These are phyloP conservation scores for Aspidiotus rigidus DNA, from an alignment of 2,888 invertebrate species.

Conservation along the genomic window DNA sequence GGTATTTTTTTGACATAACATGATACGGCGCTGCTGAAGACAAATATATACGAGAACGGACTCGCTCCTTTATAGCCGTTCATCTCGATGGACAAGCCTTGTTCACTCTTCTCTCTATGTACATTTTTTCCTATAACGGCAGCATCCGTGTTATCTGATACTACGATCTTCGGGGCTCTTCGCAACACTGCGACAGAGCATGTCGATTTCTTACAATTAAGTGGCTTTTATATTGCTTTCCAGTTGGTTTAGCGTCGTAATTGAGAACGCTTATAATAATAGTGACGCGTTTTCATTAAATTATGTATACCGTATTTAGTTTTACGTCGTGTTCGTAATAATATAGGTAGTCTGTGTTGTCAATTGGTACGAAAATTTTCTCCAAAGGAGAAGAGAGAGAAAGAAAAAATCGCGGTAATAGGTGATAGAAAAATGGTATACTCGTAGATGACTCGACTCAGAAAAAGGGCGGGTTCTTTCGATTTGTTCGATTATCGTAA, in stretches of 20 bases:
- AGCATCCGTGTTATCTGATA: conserved; percentile 23
- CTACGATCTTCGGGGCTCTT: conserved; percentile 25
- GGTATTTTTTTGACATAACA: conserved; percentile 32
- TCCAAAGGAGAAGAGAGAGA: too few relatives aligned
- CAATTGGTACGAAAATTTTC: too few relatives aligned
- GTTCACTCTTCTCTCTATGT: conserved; percentile 7
- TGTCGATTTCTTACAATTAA: conserved; percentile 31
- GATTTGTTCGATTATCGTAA: too few relatives aligned
- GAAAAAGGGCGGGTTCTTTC: too few relatives aligned
- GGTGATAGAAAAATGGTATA: too few relatives aligned
- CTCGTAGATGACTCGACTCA: too few relatives aligned
- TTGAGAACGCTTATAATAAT: conserved; percentile 28
- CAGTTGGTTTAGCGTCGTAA: conserved; percentile 28
- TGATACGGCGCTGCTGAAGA: conserved; percentile 30
- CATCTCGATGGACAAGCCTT: conserved; percentile 28
- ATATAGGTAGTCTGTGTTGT: too few relatives aligned
- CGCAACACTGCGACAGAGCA: conserved; percentile 19
- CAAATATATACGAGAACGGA: conserved; percentile 22
- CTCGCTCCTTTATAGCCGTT: conserved; percentile 6
- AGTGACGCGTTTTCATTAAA: conserved; percentile 28
- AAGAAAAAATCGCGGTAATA: too few relatives aligned
- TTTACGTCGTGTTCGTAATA: too few relatives aligned
- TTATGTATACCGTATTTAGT: conserved; percentile 3
- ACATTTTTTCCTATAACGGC: too few relatives aligned
- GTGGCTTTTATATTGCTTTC: conserved; percentile 30